phyloP scores from a whole-genome alignment of 2,797 vertebrate species.

The Smutsia temminckii region DNA sequence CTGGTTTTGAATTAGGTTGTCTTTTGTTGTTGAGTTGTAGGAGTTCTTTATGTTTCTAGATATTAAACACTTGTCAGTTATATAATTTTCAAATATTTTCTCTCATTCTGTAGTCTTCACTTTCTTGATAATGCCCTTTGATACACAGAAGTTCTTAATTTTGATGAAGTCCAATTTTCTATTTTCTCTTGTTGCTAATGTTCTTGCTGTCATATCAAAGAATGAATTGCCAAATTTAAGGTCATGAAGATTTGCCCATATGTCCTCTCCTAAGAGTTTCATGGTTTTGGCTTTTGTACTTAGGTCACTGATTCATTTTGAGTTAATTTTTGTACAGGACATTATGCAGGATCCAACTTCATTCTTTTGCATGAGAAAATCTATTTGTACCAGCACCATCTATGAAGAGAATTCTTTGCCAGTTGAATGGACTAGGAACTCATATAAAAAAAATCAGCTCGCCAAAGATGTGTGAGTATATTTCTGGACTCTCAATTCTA shows the following conservation, averaged over 20 bases:
- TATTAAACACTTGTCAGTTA: background rate
- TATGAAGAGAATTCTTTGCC: slow-evolving; percentile 14
- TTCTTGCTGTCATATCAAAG: background rate
- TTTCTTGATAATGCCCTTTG: background rate
- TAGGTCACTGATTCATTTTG: background rate
- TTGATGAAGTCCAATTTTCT: background rate
- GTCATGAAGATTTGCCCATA: background rate
- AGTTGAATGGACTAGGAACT: background rate
- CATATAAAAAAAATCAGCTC: background rate
- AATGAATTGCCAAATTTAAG: background rate
- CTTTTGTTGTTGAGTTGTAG: background rate
- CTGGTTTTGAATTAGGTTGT: background rate
- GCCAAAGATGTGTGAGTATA: background rate
- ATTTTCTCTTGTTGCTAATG: background rate
- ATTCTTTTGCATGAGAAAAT: background rate
- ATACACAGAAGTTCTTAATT: background rate
- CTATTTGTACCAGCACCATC: background rate
- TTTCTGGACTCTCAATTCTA: background rate
- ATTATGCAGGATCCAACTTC: background rate
- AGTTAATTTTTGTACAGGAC: background rate
- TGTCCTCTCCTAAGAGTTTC: background rate
- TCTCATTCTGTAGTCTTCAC: background rate
- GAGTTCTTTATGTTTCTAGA: background rate
- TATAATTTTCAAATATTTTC: background rate
- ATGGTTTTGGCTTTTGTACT: background rate